Evolutionary conservation across 2,888 invertebrate species (phyloP), one percentile per base, ranked within the genome.

Genomic region (Catocala fraxini): DNA sequence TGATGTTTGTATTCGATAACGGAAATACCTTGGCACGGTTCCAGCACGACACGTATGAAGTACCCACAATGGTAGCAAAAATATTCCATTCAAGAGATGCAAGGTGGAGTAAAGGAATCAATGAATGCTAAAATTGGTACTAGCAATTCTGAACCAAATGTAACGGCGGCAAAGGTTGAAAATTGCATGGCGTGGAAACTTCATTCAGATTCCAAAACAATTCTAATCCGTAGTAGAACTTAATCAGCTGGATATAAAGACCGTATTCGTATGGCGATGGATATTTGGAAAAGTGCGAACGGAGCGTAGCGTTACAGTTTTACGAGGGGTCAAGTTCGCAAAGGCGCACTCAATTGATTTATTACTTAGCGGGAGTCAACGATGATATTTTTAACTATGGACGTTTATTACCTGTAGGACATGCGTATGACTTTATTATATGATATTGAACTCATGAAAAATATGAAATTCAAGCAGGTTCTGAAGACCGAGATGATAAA

Each of bases 71-170:
- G 83, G 79, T 81, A 84, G 84, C 90, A 82, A 89, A 91, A 92
- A 93, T 92, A 92, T 90, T 87, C 88, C 91, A 91, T 92, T 92
- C 88, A 91, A 86, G 87, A 86, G 73, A 80, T 63, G 65, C 68
- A 82, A 84, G 83, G 85, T 84, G 79, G 77, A 83, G 84, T 87
- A 88, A 81, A 83, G 83, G 82, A 87, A 88, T 87, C 83, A 87
- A 88, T 86, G 81, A 85, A 80, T 80, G 72, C 68, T 72, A 76
- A 80, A 75, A 69, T 68, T 71, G 71, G 63, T 61, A 73, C 55
- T 57, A 63, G 61, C 72, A 66, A 81, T 73, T 77, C 60, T 81
- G 65, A 75, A 67, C 68, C 63, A 57, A 74, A 80, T 70, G 52
- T 48, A 15, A 12, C 34, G 12, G 45, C 15, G 13, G 11, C 51